These are phyloP conservation scores for Philaethria dido DNA, from an alignment of 2,888 invertebrate genomes.

Conservation along the genomic window DNA sequence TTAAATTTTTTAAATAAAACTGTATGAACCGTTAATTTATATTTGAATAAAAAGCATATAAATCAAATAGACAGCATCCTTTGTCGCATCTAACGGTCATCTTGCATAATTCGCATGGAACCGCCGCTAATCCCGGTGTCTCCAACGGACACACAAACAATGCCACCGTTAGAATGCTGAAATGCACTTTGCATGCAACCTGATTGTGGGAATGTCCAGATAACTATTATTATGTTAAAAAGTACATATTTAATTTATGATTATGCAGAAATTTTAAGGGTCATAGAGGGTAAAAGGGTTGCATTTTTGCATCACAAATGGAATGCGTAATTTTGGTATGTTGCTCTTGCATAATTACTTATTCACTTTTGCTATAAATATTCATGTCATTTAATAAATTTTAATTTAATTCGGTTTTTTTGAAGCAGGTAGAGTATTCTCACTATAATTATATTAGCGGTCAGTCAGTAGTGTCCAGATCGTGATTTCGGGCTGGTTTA, in stretches of 20 bases:
- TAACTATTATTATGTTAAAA: slow-evolving; percentile 65
- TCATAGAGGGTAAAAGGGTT: slow-evolving; percentile 53
- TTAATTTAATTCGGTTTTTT: slow-evolving; percentile 6
- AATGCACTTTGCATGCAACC: slow-evolving; percentile 70
- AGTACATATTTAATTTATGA: slow-evolving; percentile 66
- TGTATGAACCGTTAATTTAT: slow-evolving; percentile 34
- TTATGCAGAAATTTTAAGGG: slow-evolving; percentile 63
- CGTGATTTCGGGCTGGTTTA: slow-evolving; percentile 28
- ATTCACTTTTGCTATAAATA: slow-evolving; percentile 22
- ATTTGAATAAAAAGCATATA: slow-evolving; percentile 46
- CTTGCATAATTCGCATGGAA: slow-evolving; percentile 65
- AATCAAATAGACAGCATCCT: slow-evolving; percentile 46
- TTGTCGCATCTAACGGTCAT: slow-evolving; percentile 59
- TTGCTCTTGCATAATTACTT: slow-evolving; percentile 39
- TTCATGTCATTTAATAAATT: slow-evolving; percentile 26
- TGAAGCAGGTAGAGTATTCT: not conserved
- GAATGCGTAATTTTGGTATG: slow-evolving; percentile 39
- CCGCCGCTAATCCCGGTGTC: slow-evolving; percentile 54
- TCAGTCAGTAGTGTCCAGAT: slow-evolving; percentile 2
- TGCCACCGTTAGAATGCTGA: slow-evolving; percentile 62
- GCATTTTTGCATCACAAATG: slow-evolving; percentile 54
- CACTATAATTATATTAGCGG: not conserved
- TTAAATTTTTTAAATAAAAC: no score
- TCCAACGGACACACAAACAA: slow-evolving; percentile 59
- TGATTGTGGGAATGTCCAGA: slow-evolving; percentile 65